Evolutionary conservation across 1,140 invertebrate genomes (phyloP), one percentile per base, ranked within the genome.

Genomic region (Rhopalosiphum padi): DNA sequence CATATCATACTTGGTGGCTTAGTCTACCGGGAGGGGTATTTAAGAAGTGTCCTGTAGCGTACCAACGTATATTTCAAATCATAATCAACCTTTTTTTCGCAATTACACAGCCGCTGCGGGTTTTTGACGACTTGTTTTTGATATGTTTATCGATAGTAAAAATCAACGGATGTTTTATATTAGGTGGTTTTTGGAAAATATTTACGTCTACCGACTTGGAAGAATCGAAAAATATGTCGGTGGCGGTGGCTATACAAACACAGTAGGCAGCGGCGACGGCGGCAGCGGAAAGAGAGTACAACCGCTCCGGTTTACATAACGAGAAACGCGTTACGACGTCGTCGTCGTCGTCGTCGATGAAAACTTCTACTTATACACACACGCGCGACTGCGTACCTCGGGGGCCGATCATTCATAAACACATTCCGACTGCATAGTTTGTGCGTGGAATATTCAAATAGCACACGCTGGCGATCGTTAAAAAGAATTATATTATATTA

Each of bases 391-490:
- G n/a, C 37, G 82, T 68, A 68, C 91, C 41, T 91, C 60, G 55
- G 35, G 82, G 22, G 15, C 82, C 53, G 48, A 92, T 92, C 77
- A 85, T 92, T 92, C 77, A 85, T 92, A 92, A 92, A 92, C 68
- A 53, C 68, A 92, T 92, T 92, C 91, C 77, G n/a, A 83, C 46
- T 82, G 68, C 68, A 85, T 91, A 77, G 55, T 90, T 90, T 55
- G 48, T 48, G 23, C 37, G 9, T 60, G 8, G 30, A 77, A 55
- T 85, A 92, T 85, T 83, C 91, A 92, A 51, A 83, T 85, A 85
- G 60, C 55, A 77, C 87, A 55, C 60, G n/a, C n/a, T 77, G 60
- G 60, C 60, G 60, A 77, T 51, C 86, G 86, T 51, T n/a, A 88
- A 88, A 51, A 35, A 88, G 60, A 77, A 77, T 77, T 77, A 77